These are phyloP conservation scores for Limnodromus scolopaceus DNA, from an alignment of 2,797 vertebrate species.

Conservation along the genomic window DNA sequence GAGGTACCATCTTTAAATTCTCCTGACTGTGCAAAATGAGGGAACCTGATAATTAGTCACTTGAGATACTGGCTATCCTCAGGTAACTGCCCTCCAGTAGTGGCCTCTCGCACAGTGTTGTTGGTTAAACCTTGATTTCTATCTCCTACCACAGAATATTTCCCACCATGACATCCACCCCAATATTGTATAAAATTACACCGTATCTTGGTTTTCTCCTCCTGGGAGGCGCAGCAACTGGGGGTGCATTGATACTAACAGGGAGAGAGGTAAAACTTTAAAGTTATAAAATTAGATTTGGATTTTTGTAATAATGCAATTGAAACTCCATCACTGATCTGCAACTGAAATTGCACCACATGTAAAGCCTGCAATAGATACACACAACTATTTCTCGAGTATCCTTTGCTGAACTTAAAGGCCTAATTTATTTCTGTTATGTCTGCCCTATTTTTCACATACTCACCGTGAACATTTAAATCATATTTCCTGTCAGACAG, in stretches of 20 bases:
- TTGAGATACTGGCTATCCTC: not conserved
- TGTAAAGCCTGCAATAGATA: not conserved
- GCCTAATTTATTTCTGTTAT: not conserved
- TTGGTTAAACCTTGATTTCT: not conserved
- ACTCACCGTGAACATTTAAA: conserved; percentile 90
- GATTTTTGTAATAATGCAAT: not conserved
- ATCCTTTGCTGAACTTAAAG: not conserved
- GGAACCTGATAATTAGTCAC: not conserved
- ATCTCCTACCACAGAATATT: not conserved
- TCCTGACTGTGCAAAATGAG: not conserved
- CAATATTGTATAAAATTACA: accelerated
- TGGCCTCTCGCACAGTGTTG: not conserved
- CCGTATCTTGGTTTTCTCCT: not conserved
- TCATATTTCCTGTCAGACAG: conserved; percentile 90
- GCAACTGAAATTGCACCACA: not conserved
- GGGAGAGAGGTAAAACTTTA: not conserved
- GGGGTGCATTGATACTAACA: not conserved
- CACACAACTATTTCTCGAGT: not conserved
- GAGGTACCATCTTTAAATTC: not conserved
- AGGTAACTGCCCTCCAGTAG: not conserved
- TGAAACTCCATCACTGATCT: not conserved
- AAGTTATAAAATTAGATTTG: not conserved
- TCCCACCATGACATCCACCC: not conserved
- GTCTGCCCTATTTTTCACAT: not conserved
- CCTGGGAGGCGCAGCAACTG: accelerated